Conservation (phyloP, 2,797 vertebrate species). For the Phrynocephalus guinanensis region DNA sequence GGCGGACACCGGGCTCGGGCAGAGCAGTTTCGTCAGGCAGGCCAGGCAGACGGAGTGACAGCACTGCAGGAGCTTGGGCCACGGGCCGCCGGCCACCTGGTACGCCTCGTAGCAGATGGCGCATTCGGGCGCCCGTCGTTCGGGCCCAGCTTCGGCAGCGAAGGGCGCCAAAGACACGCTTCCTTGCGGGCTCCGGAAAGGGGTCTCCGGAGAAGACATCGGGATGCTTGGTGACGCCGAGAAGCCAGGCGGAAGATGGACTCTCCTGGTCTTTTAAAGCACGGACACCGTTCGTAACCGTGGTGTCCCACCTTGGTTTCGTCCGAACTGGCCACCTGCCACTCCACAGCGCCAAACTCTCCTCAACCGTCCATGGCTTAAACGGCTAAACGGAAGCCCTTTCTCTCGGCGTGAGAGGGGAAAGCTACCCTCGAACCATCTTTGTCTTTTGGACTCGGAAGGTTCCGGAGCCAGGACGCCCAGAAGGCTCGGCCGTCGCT, state of each 20-base stretch:
- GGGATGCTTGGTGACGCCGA: not conserved
- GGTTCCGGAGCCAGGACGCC: not conserved
- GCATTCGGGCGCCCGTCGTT: conserved; percentile 48
- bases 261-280: no score
- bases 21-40: conserved; percentile 56
- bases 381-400: no score
- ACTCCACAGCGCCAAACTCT: no score
- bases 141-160: not conserved
- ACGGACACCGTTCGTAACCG: not conserved
- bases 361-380: no score
- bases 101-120: conserved; percentile 71
- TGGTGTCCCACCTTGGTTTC: not conserved
- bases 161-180: conserved; percentile 23
- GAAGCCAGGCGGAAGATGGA: no score
- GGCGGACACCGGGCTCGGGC: conserved; percentile 9
- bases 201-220: not conserved
- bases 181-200: not conserved
- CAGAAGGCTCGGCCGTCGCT: no score
- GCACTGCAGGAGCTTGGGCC: conserved; percentile 65
- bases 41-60: conserved; percentile 65
- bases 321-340: not conserved
- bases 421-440: no score
- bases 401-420: no score
- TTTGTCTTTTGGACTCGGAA: not conserved
- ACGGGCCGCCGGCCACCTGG: fast-evolving